A percentile compares a stretch with the other conserved stretches of the same genome.
Evolutionary conservation across 37 sponge, comb jelly and placozoan species (phyloP).

Genomic region (Halisarca cf. caerulea): DNA sequence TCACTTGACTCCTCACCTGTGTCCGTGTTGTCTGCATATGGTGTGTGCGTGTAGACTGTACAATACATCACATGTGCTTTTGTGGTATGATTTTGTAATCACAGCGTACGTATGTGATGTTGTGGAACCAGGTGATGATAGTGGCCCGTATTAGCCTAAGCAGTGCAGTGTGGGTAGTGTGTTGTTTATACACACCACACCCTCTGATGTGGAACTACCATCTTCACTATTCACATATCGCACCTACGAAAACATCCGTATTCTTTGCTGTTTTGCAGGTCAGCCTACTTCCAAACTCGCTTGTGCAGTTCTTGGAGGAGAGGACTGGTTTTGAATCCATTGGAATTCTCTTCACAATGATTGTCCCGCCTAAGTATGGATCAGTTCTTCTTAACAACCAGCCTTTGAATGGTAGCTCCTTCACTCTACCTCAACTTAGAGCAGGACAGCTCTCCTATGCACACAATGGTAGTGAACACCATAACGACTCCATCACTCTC

Average conservation of each 20-base stretch:
- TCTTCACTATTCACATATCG: background rate
- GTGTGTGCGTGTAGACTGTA: too few species aligned
- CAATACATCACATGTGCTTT: too few species aligned
- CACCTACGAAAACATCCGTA: background rate
- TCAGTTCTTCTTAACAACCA: background rate
- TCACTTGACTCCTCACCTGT: too few species aligned
- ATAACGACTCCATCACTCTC: conserved; percentile 27
- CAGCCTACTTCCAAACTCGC: background rate
- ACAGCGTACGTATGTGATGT: too few species aligned
- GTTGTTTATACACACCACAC: too few species aligned
- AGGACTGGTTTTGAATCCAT: conserved; percentile 8
- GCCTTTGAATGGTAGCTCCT: conserved; percentile 2
- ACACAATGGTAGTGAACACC: conserved; percentile 45
- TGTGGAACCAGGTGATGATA: too few species aligned
- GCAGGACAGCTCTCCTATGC: conserved; percentile 10
- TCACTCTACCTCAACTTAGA: conserved; percentile 36
- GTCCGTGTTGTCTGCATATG: too few species aligned
- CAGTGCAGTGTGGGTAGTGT: too few species aligned
- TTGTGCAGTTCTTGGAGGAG: conserved; percentile 3
- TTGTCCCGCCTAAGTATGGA: background rate
- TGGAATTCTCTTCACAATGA: background rate
- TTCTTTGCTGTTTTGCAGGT: background rate
- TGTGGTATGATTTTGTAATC: too few species aligned
- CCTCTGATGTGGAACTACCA: too few species aligned
- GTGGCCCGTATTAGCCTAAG: too few species aligned